phyloP scores from a whole-genome alignment of 2,797 vertebrate species.

The Enteromius thamalakanensis region DNA sequence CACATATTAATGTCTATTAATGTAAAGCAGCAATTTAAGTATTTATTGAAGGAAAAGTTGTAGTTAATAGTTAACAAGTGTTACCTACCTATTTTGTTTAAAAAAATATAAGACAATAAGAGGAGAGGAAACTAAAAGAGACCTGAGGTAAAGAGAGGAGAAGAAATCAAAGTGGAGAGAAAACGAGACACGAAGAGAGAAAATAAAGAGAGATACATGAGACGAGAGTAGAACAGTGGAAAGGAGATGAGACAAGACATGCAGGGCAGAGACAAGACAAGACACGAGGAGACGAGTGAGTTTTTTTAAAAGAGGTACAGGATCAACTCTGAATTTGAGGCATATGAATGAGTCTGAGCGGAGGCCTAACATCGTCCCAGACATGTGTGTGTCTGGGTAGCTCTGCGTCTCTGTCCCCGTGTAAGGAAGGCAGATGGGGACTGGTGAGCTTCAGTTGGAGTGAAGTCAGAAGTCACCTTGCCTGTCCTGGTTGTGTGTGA shows the following conservation, averaged over 20 bases:
- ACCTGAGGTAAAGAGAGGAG: background rate
- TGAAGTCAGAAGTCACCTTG: conserved; percentile 68
- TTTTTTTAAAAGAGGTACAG: background rate
- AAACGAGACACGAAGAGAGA: background rate
- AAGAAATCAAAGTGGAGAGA: background rate
- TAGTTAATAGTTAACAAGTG: too few relatives aligned
- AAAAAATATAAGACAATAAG: background rate
- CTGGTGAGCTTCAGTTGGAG: conserved; percentile 53
- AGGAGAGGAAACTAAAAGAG: background rate
- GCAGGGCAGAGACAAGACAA: conserved; percentile 15
- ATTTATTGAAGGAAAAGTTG: too few relatives aligned
- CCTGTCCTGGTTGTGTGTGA: conserved; percentile 61
- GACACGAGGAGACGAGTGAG: background rate
- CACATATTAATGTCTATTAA: too few relatives aligned
- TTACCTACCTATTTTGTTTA: too few relatives aligned
- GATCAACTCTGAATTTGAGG: background rate
- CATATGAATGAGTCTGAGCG: background rate
- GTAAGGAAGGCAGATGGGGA: conserved; percentile 55
- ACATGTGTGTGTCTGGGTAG: conserved; percentile 47
- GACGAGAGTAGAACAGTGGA: background rate
- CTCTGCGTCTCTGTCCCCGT: conserved; percentile 40
- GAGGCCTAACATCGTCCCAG: background rate
- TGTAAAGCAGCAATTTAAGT: too few relatives aligned
- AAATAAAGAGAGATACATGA: background rate
- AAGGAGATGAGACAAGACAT: conserved; percentile 16